Base-by-base conservation (phyloP, 1,140 invertebrate species). In the Apis dorsata region DNA sequence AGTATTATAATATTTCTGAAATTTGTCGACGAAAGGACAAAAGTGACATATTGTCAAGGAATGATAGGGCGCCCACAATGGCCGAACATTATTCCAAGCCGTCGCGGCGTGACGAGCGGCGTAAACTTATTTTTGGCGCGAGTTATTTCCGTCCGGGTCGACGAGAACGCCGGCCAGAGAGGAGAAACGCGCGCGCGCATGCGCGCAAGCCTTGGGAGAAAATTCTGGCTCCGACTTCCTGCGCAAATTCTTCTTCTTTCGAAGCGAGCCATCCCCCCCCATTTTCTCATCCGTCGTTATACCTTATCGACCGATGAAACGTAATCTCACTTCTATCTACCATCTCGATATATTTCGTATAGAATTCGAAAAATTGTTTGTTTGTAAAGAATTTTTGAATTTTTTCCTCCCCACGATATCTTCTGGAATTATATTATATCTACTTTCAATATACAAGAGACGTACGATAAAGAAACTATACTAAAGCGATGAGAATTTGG, bases 121-220 rank as follows among this genome's bases (percentile, higher is more conserved):
- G 85, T 90, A 73, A 80, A 90, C 85, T 92, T 93, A 93, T 93
- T 93, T 93, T 93, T 85, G 87, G 91, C 89, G 75, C 70, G 78
- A 79, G 88, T 88, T 93, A 93, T 93, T 93, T 93, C 85, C 86
- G 86, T 87, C 66, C 83, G 66, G 65, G 86, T 87, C 86, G 82
- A n/a, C 79, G 63, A 79, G 83, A 90, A 79, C 85, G 72, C 68
- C 79, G 57, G 79, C 87, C 77, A 85, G 76, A 83, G 79, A 83
- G 79, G 57, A 77, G 83, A 73, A 83, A 75, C 66, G 76, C 55
- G 49, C 63, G 21, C 65, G 8, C 63, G 19, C 59, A 53, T 65
- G 7, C 34, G 74, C 81, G 77, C 81, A 53, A 69, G n/a, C 63
- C 34, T 51, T 53, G 51, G 69, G 57, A 57, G 65, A 77, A 76